Evolutionary conservation across 1,140 invertebrate species (phyloP).

Genomic region (Leucophenga varia): DNA sequence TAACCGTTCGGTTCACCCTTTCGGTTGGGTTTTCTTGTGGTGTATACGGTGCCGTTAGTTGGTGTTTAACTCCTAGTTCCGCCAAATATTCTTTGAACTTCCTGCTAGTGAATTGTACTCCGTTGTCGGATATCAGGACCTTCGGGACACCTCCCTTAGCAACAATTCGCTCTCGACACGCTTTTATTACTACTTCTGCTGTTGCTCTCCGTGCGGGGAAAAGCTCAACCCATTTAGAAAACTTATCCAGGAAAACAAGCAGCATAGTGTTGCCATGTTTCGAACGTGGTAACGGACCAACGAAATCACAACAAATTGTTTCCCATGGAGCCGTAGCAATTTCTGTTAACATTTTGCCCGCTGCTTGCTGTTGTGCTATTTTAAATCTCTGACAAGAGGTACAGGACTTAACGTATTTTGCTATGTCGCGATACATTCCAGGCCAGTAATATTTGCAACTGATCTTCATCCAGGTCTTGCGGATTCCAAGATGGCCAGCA

Average conservation of each 20-base stretch:
- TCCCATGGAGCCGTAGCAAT: background rate
- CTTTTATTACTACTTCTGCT: no score
- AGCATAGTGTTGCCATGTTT: conserved; percentile 3
- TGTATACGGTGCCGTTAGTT: no score
- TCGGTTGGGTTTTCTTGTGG: conserved; percentile 7
- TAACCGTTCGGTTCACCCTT: conserved; percentile 1
- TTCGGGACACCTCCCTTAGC: background rate
- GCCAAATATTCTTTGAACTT: background rate
- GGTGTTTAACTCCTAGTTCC: background rate
- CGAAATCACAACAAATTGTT: background rate
- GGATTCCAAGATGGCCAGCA: background rate
- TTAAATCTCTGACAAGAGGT: background rate
- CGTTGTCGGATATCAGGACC: no score
- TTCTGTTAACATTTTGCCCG: background rate
- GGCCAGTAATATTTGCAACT: background rate
- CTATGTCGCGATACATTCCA: background rate
- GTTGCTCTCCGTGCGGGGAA: background rate
- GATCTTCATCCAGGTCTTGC: background rate
- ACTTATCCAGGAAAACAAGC: background rate
- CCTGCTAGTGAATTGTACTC: background rate
- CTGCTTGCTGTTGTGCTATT: background rate
- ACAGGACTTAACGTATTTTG: background rate
- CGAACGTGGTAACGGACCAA: conserved; percentile 1
- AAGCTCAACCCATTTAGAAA: conserved; percentile 4
- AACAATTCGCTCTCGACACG: background rate